These are phyloP conservation scores for Anguilla obscura DNA, from an alignment of 2,797 vertebrate genomes.

Conservation along the genomic window DNA sequence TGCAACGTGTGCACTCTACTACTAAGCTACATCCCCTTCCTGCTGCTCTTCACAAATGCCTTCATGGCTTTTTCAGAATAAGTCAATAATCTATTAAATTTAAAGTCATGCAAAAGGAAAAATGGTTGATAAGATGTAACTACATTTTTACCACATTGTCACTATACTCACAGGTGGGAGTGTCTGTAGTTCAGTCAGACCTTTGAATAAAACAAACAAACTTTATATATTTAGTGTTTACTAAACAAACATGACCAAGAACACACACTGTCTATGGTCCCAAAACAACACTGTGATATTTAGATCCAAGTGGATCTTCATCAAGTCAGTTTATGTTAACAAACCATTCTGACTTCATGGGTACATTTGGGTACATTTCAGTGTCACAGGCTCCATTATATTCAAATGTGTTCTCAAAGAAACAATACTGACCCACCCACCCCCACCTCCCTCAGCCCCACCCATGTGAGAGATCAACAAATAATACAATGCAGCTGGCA, in stretches of 20 bases:
- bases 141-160: not conserved
- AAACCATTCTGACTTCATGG: too few species aligned
- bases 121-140: not conserved
- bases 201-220: not conserved
- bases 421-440: not conserved
- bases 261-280: not conserved
- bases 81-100: not conserved
- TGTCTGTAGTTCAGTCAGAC: not conserved
- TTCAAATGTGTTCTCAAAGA: not conserved
- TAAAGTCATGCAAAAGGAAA: not conserved
- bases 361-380: not conserved
- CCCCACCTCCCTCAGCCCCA: too few species aligned
- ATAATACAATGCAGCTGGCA: not conserved
- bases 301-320: too few species aligned
- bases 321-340: too few species aligned
- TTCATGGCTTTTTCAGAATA: not conserved
- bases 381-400: not conserved
- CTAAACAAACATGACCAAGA: not conserved
- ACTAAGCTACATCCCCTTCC: conserved; percentile 47
- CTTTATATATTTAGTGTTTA: not conserved
- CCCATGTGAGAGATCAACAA: not conserved
- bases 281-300: too few species aligned
- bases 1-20: conserved; percentile 50
- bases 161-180: not conserved
- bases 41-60: not conserved